Base-by-base conservation (phyloP, 2,797 vertebrate species). In the Enteromius anoplus region DNA sequence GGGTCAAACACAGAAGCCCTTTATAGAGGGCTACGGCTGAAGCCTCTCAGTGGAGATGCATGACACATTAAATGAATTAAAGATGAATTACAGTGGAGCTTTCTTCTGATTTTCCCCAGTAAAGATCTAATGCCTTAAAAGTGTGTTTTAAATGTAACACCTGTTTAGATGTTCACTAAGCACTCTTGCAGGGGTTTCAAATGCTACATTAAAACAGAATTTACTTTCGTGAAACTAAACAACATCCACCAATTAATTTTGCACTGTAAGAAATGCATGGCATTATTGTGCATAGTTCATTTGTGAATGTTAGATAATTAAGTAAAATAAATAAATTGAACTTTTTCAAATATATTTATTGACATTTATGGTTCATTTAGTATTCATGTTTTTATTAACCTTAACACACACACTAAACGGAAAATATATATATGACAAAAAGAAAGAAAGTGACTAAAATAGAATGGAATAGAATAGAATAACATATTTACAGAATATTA, bases 61-160 rank as follows among this genome's bases (percentile, higher is more conserved):
- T 81, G 53, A 47, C 42, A 62, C 26, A 47, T 49, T 81, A 60
- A 15, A 81, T 45, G 26, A 81, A 81, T 62, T 72, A 72, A 81
- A 60, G 53, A 81, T 81, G 6, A 71, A 45, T 58, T 71, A 29
- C 15, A 80, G 37, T n/a, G 66, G 60, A 15, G 51, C 5, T 32
- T 53, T 51, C 60, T 32, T 21, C 45, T 79, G 29, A 37, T 37
- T 26, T 23, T 68, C 32, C 19, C 53, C 37, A 55, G 14, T 66
- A 7, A 23, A 23, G 9, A 49, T 26, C 6, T 26, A 68, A 26
- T 26, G 21, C 7, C 1, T 53, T 79, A 69, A 17, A 55, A 55
- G 19, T 29, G 73, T 12, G 21, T 51, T 53, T 76, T 71, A 17
- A 64, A 64, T 29, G 19, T 29, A 49, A 19, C 17, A 23, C 0